Base-by-base conservation (phyloP, 2,113 vertebrate species). In the Megaceryle torquata region DNA sequence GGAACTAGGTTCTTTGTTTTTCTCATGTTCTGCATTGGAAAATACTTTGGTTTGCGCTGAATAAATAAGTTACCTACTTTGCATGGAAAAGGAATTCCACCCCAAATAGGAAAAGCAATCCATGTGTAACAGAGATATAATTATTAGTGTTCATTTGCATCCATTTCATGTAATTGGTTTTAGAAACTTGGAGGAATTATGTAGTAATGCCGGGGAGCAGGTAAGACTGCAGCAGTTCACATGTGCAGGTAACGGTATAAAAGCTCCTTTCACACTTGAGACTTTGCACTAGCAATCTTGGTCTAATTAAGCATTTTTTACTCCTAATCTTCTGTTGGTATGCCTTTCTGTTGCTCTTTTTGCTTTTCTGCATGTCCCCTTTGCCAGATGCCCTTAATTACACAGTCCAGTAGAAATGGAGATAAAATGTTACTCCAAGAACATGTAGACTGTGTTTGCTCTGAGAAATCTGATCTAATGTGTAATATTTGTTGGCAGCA, bases 351-450 rank as follows among this genome's bases (percentile, higher is more conserved):
- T 67, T 71, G 48, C 65, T 87, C 21, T 91, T 78, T 70, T 57
- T 59, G n/a, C 39, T 77, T 86, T 95, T 33, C 69, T 89, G 46
- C 67, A 18, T 54, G 68, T 70, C 80, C 51, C 15, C 60, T 81
- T 61, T 92, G 76, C 80, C 83, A 86, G 71, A 37, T 85, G 65
- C 67, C 75, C 67, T 92, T 89, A 71, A 57, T 92, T 88, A 75
- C 71, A 35, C 94, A 77, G 82, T 95, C 69, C 86, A 76, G 39
- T 75, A 75, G 69, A 48, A 80, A 76, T 1, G 1, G 70, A 82
- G 70, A 79, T 61, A 46, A 83, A 90, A 78, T 77, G 68, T 77
- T 86, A 44, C 84, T 75, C 35, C 78, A 64, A 74, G 81, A 86
- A 91, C 37, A 76, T 0, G 2, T 35, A 89, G 69, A 26, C 63